Conservation (phyloP, 1,140 invertebrate species). For the Homarus americanus region DNA sequence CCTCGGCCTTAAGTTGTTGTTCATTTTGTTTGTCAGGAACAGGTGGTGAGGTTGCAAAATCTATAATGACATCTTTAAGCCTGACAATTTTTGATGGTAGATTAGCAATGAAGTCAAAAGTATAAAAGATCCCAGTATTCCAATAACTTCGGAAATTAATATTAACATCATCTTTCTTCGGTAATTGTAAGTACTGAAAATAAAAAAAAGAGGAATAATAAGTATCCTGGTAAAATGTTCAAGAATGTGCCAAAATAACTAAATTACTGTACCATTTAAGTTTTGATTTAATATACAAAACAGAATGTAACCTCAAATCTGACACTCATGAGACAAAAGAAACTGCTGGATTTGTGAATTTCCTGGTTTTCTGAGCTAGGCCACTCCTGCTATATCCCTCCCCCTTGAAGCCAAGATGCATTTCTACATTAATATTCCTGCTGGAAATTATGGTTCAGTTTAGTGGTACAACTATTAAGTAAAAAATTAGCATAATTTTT, state of each 20-base stretch:
- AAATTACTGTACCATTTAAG: background rate
- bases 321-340: too few relatives aligned
- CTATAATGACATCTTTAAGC: slow-evolving; percentile 47
- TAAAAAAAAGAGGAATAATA: background rate
- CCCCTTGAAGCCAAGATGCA: too few relatives aligned
- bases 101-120: slow-evolving; percentile 67
- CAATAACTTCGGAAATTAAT: slow-evolving; percentile 68
- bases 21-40: slow-evolving; percentile 10
- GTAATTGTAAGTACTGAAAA: slow-evolving; percentile 59
- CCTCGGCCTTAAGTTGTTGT: slow-evolving; percentile 8
- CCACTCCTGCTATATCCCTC: too few relatives aligned
- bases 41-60: slow-evolving; percentile 38
- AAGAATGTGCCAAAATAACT: background rate
- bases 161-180: slow-evolving; percentile 62
- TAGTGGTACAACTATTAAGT: too few relatives aligned
- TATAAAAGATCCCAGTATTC: slow-evolving; percentile 64
- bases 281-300: too few relatives aligned
- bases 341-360: too few relatives aligned
- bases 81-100: slow-evolving; percentile 40
- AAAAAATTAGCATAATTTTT: background rate
- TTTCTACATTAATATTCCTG: too few relatives aligned
- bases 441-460: too few relatives aligned
- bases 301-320: too few relatives aligned
- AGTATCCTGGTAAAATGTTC: too few relatives aligned
- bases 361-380: too few relatives aligned